Conservation (phyloP, 1,140 invertebrate genomes). For the Riptortus pedestris region DNA sequence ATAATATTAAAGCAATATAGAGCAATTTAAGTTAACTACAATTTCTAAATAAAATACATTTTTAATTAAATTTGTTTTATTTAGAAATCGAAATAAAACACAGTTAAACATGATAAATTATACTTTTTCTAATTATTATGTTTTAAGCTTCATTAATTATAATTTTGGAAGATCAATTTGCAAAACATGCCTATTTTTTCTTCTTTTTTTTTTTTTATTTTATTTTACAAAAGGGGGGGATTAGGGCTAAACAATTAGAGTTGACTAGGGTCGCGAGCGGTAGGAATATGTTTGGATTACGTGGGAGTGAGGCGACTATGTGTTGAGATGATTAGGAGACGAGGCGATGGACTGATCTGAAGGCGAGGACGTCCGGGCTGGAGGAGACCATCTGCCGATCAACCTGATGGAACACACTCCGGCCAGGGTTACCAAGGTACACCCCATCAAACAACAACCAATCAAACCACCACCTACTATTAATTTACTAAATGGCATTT, state of each 20-base stretch:
- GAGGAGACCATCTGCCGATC: background rate
- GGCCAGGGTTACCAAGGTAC: background rate
- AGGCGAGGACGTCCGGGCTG: background rate
- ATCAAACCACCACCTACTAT: too few relatives aligned
- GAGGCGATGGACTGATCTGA: too few relatives aligned
- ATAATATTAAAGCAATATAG: too few relatives aligned
- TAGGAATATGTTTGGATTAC: conserved; percentile 3
- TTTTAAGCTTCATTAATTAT: too few relatives aligned
- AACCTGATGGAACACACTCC: background rate
- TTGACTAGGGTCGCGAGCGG: conserved; percentile 5
- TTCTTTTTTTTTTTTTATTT: too few relatives aligned
- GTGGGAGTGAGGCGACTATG: conserved; percentile 5
- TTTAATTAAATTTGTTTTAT: too few relatives aligned
- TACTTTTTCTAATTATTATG: too few relatives aligned
- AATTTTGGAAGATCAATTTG: too few relatives aligned
- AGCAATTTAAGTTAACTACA: too few relatives aligned
- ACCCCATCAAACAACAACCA: background rate
- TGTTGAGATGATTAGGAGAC: conserved; percentile 5
- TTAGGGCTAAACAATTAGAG: background rate
- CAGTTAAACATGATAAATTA: too few relatives aligned
- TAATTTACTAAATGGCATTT: background rate
- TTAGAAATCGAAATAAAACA: too few relatives aligned
- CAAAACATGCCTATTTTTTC: conserved; percentile 2
- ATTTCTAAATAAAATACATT: too few relatives aligned
- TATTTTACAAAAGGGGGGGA: background rate